Percentiles rank a stretch among this genome's conserved stretches.
Conservation (phyloP, 2,797 vertebrate species). For the Notolepis coatsorum region DNA sequence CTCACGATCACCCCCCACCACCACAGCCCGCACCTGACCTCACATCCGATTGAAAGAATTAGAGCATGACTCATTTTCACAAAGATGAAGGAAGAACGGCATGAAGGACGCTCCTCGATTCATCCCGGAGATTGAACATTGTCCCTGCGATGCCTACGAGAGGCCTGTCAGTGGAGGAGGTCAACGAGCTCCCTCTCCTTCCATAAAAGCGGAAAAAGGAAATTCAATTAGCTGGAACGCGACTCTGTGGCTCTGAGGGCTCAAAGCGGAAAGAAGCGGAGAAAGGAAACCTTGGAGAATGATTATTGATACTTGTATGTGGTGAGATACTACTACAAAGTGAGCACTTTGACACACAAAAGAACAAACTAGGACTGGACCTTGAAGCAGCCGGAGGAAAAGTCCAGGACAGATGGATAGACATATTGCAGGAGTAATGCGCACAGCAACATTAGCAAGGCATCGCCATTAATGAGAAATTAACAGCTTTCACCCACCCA, state of each 20-base stretch:
- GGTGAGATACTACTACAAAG: constrained; percentile 21
- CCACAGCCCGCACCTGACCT: background rate
- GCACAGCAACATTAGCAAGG: background rate
- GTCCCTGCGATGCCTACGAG: constrained; percentile 17
- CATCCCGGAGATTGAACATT: constrained; percentile 29
- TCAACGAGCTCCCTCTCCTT: constrained; percentile 19
- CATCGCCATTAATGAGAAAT: too few relatives aligned
- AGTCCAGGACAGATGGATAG: background rate
- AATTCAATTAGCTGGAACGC: constrained; percentile 38
- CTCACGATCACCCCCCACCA: background rate
- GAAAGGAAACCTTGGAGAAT: constrained; percentile 7
- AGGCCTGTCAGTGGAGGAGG: constrained; percentile 17
- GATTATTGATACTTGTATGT: constrained; percentile 1
- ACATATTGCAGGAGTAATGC: background rate
- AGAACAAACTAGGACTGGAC: background rate
- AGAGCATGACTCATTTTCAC: constrained; percentile 5
- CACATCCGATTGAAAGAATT: constrained; percentile 21
- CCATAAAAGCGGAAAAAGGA: constrained; percentile 12
- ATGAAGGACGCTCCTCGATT: constrained; percentile 24
- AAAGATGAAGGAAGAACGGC: background rate
- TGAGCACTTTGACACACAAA: background rate
- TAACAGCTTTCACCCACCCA: too few relatives aligned
- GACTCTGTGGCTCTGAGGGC: constrained; percentile 30
- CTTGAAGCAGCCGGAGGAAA: background rate
- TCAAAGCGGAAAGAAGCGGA: constrained; percentile 9